Conservation (phyloP, 2,888 invertebrate genomes). For the Lepidonotus clava region DNA sequence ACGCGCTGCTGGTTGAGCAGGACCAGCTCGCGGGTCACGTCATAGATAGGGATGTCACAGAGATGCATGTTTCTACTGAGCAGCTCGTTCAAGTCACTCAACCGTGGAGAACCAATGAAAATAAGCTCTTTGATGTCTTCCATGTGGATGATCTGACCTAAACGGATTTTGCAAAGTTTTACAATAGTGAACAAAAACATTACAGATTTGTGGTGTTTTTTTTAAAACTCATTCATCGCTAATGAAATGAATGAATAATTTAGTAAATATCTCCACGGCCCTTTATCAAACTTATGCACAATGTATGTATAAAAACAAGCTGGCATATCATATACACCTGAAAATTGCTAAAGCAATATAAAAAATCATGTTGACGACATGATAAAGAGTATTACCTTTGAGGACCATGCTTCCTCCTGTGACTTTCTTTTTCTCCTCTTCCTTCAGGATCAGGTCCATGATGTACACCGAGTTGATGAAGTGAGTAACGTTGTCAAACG, state of each 20-base stretch:
- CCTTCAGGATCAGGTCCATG: slow-evolving; percentile 49
- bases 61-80: slow-evolving; percentile 73
- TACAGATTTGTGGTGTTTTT: neutral
- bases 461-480: slow-evolving; percentile 77
- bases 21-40: slow-evolving; percentile 77
- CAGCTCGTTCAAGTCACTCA: slow-evolving; percentile 31
- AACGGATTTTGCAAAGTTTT: neutral
- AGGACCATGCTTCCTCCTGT: neutral
- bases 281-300: too few species aligned
- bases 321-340: too few species aligned
- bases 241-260: too few species aligned
- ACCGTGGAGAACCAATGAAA: slow-evolving; percentile 46
- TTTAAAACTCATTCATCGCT: neutral
- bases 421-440: neutral
- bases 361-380: too few species aligned
- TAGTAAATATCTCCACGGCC: too few species aligned
- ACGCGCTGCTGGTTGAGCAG: slow-evolving; percentile 78
- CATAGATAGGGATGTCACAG: slow-evolving; percentile 78
- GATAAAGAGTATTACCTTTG: too few species aligned
- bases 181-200: too few species aligned
- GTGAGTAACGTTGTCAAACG: slow-evolving; percentile 69
- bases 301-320: too few species aligned
- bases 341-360: too few species aligned
- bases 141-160: slow-evolving; percentile 52
- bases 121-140: slow-evolving; percentile 28